Evolutionary conservation across 2,113 vertebrate genomes (phyloP), one percentile per base, ranked within the genome.

Genomic region (Origma solitaria): DNA sequence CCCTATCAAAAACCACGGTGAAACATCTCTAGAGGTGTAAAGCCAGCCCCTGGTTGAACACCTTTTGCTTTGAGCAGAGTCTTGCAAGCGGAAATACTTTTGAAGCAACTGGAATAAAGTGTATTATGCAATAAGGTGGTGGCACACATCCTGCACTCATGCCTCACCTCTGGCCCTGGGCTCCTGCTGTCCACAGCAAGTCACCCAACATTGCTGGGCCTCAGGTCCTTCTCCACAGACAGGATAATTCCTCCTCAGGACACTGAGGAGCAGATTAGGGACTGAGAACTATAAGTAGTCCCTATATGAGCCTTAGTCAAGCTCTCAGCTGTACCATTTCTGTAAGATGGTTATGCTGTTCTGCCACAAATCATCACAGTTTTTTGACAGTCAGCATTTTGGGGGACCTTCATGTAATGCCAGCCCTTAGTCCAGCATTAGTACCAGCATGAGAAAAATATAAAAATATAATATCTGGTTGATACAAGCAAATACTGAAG

Each of bases 81-180:
- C 25, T 77, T 57, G 15, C 20, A 45, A 13, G 21, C 57, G n/a
- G 40, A 79, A 90, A 68, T 11, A 4, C 9, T 85, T 90, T 24
- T 38, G 25, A 83, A 83, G 13, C 3, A 15, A 10, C 24, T 22
- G 19, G 33, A 31, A 83, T 35, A 49, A 77, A 68, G 4, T 1
- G 2, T 7, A 3, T 19, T 10, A 15, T 58, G 13, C 1, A 5
- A 64, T 28, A 62, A 78, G 47, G 7, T 0, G 0, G 17, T 3
- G 2, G 24, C 25, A 44, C 23, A 11, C 8, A 30, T 10, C 7
- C 20, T n/a, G 24, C 8, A 4, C 11, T 49, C 31, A 1, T 15
- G 17, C 18, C 18, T 27, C 16, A 12, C 4, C 11, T 65, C 27
- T 77, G 22, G 20, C 13, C 28, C 56, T 49, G 38, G n/a, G 13